phyloP scores from a whole-genome alignment of 37 sponge, comb jelly and placozoan genomes.

The Cliona cf. orientalis region DNA sequence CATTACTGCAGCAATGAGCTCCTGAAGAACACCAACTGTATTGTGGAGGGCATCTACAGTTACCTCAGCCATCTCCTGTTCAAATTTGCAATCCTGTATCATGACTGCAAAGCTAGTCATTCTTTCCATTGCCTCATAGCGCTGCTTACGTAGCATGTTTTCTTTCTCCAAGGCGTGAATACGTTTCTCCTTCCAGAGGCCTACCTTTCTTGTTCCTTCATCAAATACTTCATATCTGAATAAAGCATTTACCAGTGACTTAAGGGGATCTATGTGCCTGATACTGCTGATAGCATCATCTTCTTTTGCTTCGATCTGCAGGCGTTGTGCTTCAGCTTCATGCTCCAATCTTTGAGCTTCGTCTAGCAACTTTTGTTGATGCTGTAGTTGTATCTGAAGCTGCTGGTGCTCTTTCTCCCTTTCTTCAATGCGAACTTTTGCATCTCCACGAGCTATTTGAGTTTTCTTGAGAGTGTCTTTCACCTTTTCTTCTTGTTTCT shows the following conservation, averaged over 20 bases:
- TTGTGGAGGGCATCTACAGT: slow-evolving; percentile 31
- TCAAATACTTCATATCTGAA: background rate
- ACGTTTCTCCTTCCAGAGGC: background rate
- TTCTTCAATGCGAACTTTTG: background rate
- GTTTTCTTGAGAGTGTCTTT: background rate
- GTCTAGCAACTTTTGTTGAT: background rate
- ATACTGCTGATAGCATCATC: background rate
- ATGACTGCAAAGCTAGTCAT: slow-evolving; percentile 11
- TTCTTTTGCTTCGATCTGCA: background rate
- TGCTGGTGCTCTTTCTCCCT: background rate
- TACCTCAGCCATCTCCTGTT: background rate
- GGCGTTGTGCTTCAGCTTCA: background rate
- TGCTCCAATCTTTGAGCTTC: background rate
- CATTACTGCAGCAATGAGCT: slow-evolving; percentile 36
- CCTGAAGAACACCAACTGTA: slow-evolving; percentile 25
- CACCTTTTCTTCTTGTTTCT: background rate
- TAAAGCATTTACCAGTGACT: background rate
- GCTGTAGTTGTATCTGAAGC: background rate
- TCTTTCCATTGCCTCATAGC: slow-evolving; percentile 8
- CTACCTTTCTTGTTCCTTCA: background rate
- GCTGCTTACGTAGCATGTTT: background rate
- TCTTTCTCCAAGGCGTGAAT: background rate
- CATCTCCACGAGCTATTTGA: background rate
- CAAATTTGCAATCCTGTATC: slow-evolving; percentile 6
- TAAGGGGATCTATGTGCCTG: no score